These are phyloP conservation scores for Pseudolycoriella hygida DNA, from an alignment of 2,888 invertebrate genomes.

Conservation along the genomic window DNA sequence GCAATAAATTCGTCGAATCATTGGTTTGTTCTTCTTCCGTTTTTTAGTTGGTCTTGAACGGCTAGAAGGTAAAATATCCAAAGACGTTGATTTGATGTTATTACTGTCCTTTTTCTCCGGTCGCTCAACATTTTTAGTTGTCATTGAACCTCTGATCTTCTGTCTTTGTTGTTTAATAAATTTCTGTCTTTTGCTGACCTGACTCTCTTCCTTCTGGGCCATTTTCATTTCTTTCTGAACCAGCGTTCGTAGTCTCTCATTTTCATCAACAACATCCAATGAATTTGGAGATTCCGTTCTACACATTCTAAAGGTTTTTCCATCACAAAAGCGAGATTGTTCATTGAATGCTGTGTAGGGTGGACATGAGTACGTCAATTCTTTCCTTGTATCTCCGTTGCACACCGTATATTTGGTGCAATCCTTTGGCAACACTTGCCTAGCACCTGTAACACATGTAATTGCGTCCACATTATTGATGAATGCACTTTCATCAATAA, in stretches of 20 bases:
- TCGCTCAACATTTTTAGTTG: background rate
- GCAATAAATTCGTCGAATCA: conserved; percentile 15
- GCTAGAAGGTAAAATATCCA: background rate
- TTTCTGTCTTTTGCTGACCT: conserved; percentile 20
- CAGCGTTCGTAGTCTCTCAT: conserved; percentile 22
- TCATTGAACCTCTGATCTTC: conserved; percentile 3
- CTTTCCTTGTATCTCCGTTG: conserved; percentile 26
- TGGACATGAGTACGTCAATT: conserved; percentile 31
- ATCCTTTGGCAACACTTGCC: conserved; percentile 31
- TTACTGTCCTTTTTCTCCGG: background rate
- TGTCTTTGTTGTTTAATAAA: conserved; percentile 15
- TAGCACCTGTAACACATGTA: conserved; percentile 27
- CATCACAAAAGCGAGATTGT: conserved; percentile 29
- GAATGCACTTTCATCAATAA: conserved; percentile 3
- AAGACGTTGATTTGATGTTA: background rate
- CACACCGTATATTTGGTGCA: conserved; percentile 33
- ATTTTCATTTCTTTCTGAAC: conserved; percentile 22
- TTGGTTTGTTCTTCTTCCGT: background rate
- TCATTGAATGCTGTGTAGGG: conserved; percentile 31
- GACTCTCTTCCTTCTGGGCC: conserved; percentile 21
- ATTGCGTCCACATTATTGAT: conserved; percentile 19
- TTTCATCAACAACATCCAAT: conserved; percentile 19
- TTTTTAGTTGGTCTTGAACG: background rate
- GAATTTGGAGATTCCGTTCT: conserved; percentile 15
- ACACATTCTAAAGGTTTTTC: conserved; percentile 25